Conservation (phyloP, 2,797 vertebrate species). For the Neostethus bicornis region DNA sequence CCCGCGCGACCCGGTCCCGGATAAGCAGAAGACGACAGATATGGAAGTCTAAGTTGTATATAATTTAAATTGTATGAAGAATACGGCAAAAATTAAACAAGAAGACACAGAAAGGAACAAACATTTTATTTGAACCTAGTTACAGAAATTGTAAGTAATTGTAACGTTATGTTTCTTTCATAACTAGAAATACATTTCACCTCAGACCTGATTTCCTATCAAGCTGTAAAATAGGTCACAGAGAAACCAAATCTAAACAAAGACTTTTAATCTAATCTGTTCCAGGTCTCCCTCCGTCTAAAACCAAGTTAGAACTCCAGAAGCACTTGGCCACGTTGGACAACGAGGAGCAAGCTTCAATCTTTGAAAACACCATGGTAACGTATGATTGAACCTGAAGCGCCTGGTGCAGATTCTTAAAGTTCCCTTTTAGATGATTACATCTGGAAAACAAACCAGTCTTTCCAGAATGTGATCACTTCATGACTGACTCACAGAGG, state of each 20-base stretch:
- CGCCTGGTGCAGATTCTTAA: slow-evolving; percentile 1
- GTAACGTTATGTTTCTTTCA: too few relatives aligned
- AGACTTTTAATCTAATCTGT: slow-evolving; percentile 10
- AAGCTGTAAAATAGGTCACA: neutral
- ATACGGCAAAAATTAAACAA: too few relatives aligned
- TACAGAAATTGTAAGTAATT: neutral
- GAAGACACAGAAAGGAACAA: too few relatives aligned
- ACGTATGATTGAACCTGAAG: slow-evolving; percentile 17
- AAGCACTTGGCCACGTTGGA: slow-evolving; percentile 90
- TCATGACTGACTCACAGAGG: slow-evolving; percentile 1
- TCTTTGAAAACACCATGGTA: slow-evolving; percentile 96
- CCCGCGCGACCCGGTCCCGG: too few relatives aligned
- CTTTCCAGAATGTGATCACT: slow-evolving; percentile 6
- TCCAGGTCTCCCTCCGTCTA: slow-evolving; percentile 89
- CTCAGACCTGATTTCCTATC: neutral
- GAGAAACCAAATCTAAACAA: neutral
- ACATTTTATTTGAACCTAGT: neutral
- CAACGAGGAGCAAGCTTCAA: slow-evolving; percentile 89
- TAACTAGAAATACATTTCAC: too few relatives aligned
- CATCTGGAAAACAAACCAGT: slow-evolving; percentile 24
- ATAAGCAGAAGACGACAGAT: too few relatives aligned
- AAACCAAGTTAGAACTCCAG: slow-evolving; percentile 94
- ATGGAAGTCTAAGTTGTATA: too few relatives aligned
- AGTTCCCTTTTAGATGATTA: slow-evolving; percentile 4
- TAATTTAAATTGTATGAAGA: too few relatives aligned